Conservation (phyloP, 35 echinoderm and acorn worm genomes). For the Lytechinus pictus region DNA sequence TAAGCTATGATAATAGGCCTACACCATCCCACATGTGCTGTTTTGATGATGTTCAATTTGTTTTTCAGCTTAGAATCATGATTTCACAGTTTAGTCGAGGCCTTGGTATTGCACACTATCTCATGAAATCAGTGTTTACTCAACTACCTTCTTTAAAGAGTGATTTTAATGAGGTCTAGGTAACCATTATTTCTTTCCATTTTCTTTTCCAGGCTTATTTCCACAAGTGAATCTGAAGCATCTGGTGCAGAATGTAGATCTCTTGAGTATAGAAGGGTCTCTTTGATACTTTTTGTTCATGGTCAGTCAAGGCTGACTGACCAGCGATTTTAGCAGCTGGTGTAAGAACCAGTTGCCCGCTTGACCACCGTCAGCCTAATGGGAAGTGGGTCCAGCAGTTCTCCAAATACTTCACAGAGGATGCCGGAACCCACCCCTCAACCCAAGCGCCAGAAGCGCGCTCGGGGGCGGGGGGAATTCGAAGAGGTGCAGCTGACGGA, state of each 20-base stretch:
- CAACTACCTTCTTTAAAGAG: too few species aligned
- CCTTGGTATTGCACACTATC: too few species aligned
- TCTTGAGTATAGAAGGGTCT: background rate
- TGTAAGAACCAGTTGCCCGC: background rate
- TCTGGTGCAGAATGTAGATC: background rate
- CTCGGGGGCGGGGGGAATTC: conserved; percentile 69
- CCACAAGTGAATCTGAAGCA: background rate
- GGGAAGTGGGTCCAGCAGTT: conserved; percentile 87
- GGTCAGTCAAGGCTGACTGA: conserved; percentile 42
- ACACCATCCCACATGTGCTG: too few species aligned
- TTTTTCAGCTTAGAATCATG: too few species aligned
- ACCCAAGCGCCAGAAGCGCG: conserved; percentile 31
- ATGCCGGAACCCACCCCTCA: conserved; percentile 69
- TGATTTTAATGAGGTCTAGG: too few species aligned
- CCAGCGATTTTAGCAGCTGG: conserved; percentile 7
- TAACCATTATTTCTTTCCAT: background rate
- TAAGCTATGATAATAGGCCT: too few species aligned
- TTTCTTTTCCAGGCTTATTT: background rate
- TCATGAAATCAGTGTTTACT: too few species aligned
- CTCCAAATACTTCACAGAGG: conserved; percentile 46
- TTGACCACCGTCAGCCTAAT: conserved; percentile 42
- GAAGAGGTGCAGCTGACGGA: conserved; percentile 78
- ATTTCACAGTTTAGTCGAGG: too few species aligned
- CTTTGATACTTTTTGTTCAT: background rate
- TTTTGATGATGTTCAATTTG: too few species aligned